phyloP scores from a whole-genome alignment of 2,797 vertebrate species.

The Halcyon chelicuti region DNA sequence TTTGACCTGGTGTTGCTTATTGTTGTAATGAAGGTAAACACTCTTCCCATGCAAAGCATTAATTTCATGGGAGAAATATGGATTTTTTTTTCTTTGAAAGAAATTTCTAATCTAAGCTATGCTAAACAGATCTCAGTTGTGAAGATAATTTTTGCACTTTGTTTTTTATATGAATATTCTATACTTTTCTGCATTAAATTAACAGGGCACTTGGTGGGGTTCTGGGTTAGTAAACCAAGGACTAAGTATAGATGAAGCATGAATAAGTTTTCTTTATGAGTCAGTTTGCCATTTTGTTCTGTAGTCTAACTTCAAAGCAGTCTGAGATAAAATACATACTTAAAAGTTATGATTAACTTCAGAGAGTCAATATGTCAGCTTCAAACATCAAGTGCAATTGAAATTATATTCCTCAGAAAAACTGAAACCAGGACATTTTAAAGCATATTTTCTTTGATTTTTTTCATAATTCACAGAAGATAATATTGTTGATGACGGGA shows the following conservation, averaged over 20 bases:
- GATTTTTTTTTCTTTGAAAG: background rate
- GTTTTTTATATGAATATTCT: background rate
- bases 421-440: background rate
- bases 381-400: background rate
- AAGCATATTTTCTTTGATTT: background rate
- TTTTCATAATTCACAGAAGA: conserved; percentile 69
- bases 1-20: background rate
- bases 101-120: background rate
- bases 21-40: background rate
- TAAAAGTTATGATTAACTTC: background rate
- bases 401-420: background rate
- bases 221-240: background rate
- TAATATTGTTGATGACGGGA: conserved; percentile 54
- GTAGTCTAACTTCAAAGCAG: background rate
- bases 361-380: background rate
- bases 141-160: background rate
- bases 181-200: background rate
- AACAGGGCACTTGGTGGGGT: background rate
- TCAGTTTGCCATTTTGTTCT: background rate
- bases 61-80: background rate
- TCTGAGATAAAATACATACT: background rate
- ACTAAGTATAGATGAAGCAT: background rate
- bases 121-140: background rate
- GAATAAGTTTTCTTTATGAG: background rate
- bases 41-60: background rate